phyloP scores from a whole-genome alignment of 2,797 vertebrate genomes.

The Mergus octosetaceus region DNA sequence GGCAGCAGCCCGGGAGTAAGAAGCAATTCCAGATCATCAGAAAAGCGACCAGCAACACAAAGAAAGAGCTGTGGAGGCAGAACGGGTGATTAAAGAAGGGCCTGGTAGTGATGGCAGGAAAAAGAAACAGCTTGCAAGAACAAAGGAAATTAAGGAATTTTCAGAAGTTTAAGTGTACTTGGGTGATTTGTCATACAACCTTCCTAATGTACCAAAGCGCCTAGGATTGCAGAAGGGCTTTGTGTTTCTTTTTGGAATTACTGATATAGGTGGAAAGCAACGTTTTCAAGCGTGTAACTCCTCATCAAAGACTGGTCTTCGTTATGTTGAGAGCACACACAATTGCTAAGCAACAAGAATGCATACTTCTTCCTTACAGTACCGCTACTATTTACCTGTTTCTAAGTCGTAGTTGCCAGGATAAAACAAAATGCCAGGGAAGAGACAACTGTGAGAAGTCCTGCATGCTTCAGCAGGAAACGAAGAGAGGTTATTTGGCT shows the following conservation, averaged over 20 bases:
- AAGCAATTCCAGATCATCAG: not conserved
- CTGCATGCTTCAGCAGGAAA: not conserved
- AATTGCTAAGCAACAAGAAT: conserved; percentile 49
- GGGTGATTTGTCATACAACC: not conserved
- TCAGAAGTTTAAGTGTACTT: not conserved
- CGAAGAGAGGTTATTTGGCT: not conserved
- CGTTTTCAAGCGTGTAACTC: not conserved
- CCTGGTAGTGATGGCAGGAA: not conserved
- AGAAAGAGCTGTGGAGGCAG: not conserved
- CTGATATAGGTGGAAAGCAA: not conserved
- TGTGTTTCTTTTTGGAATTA: not conserved
- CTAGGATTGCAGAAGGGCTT: not conserved
- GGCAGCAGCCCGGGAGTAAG: not conserved
- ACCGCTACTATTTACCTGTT: conserved; percentile 21
- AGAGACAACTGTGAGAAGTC: not conserved
- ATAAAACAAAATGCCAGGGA: not conserved
- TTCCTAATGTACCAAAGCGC: not conserved
- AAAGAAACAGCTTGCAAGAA: not conserved
- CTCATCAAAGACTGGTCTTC: not conserved
- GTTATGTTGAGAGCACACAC: not conserved
- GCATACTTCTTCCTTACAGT: not conserved
- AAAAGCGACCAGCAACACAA: fast-evolving
- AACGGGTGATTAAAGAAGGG: not conserved
- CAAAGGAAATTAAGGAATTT: not conserved
- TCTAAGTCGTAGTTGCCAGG: not conserved